Conservation (phyloP, 35 echinoderm and acorn worm genomes). For the Holothuria glaberrima region DNA sequence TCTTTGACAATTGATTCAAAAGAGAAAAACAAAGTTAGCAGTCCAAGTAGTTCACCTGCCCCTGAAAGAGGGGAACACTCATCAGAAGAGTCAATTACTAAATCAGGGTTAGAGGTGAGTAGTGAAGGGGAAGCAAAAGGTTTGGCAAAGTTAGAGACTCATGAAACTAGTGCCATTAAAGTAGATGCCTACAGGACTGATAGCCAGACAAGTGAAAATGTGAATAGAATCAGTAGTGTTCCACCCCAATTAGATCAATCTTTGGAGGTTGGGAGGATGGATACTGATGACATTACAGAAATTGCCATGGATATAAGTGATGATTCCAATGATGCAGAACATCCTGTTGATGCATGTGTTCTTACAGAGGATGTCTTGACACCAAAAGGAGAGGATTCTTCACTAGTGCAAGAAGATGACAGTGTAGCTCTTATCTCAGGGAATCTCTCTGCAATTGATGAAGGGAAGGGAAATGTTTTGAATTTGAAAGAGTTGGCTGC, state of each 20-base stretch:
- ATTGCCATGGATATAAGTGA: conserved; percentile 48
- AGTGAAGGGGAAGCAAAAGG: too few relatives aligned
- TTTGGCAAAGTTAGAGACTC: too few relatives aligned
- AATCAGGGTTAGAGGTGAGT: too few relatives aligned
- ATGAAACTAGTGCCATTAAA: too few relatives aligned
- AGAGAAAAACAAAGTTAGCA: too few relatives aligned
- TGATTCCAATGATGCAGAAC: conserved; percentile 24
- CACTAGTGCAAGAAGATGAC: neutral
- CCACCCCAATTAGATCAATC: too few relatives aligned
- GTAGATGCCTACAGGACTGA: too few relatives aligned
- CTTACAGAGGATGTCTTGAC: neutral
- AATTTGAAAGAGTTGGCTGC: conserved; percentile 5
- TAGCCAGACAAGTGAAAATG: too few relatives aligned
- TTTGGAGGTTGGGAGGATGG: too few relatives aligned
- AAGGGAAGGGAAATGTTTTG: neutral
- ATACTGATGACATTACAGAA: conserved; percentile 20
- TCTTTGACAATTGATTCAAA: too few relatives aligned
- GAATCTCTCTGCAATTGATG: neutral
- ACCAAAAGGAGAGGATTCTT: neutral
- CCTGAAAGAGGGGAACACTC: neutral
- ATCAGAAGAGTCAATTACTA: neutral
- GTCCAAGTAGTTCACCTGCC: too few relatives aligned
- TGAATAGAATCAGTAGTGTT: too few relatives aligned
- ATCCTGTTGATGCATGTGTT: neutral
- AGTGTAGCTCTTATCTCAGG: conserved; percentile 1